Conservation (phyloP, 2,888 invertebrate genomes). For the Pinctada fucata region DNA sequence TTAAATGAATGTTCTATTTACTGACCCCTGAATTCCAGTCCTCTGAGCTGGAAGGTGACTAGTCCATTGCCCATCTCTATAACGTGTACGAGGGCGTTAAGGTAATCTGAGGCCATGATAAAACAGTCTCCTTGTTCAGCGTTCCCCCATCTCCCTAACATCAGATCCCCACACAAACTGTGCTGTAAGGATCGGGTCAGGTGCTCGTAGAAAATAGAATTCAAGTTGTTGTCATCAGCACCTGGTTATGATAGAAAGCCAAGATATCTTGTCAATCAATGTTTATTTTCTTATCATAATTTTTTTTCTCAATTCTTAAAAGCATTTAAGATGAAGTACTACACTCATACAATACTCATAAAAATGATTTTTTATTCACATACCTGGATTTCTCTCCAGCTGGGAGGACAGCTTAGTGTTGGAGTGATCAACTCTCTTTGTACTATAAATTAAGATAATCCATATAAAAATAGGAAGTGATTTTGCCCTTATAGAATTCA, state of each 20-base stretch:
- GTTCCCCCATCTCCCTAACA: slow-evolving; percentile 89
- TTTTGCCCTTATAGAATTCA: too few relatives aligned
- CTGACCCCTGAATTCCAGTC: slow-evolving; percentile 92
- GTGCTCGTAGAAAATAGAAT: slow-evolving; percentile 99
- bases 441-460: slow-evolving; percentile 77
- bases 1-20: not conserved
- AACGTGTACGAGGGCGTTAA: slow-evolving; percentile 98
- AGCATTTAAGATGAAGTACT: too few relatives aligned
- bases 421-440: slow-evolving; percentile 96
- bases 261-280: not conserved
- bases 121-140: slow-evolving; percentile 98
- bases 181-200: slow-evolving; percentile 96
- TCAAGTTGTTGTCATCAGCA: slow-evolving; percentile 97
- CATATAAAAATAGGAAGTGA: not conserved
- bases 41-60: slow-evolving; percentile 97
- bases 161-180: slow-evolving; percentile 84
- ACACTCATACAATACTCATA: too few relatives aligned
- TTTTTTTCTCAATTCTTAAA: too few relatives aligned
- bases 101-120: slow-evolving; percentile 97
- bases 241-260: slow-evolving; percentile 59
- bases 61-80: slow-evolving; percentile 98
- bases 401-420: slow-evolving; percentile 97
- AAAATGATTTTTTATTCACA: too few relatives aligned
- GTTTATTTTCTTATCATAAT: too few relatives aligned
- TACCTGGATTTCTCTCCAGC: slow-evolving; percentile 91